These are phyloP conservation scores for Rhodophaea formosa DNA, from an alignment of 2,888 invertebrate genomes.

Conservation along the genomic window DNA sequence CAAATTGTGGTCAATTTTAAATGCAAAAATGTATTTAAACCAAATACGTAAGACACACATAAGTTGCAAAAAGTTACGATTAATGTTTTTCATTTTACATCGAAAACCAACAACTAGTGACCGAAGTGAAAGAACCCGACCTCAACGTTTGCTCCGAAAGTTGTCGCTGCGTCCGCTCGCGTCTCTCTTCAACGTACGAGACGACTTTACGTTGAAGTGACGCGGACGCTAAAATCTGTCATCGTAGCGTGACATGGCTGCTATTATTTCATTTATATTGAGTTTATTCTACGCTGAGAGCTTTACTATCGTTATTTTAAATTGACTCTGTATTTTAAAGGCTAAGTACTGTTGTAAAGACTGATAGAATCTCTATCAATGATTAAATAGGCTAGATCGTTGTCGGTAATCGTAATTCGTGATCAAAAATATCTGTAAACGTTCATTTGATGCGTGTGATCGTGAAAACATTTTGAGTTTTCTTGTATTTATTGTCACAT, in stretches of 20 bases:
- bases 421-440: neutral
- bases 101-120: conserved; percentile 9
- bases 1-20: neutral
- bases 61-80: neutral
- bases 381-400: conserved; percentile 10
- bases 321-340: conserved; percentile 11
- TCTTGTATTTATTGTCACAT: conserved; percentile 8
- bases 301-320: conserved; percentile 13
- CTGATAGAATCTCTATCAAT: conserved; percentile 16
- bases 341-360: conserved; percentile 18
- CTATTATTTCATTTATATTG: conserved; percentile 3
- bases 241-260: conserved; percentile 13
- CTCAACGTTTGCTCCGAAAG: conserved; percentile 23
- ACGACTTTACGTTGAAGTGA: neutral
- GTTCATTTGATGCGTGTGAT: neutral
- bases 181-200: neutral
- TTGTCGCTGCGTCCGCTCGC: neutral
- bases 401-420: conserved; percentile 6
- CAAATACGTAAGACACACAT: neutral
- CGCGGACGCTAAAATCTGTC: conserved; percentile 4
- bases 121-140: neutral
- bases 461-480: neutral
- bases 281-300: conserved; percentile 13
- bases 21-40: neutral
- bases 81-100: neutral